These are phyloP conservation scores for Lacerta bilineata DNA, from an alignment of 2,797 vertebrate genomes.

Conservation along the genomic window DNA sequence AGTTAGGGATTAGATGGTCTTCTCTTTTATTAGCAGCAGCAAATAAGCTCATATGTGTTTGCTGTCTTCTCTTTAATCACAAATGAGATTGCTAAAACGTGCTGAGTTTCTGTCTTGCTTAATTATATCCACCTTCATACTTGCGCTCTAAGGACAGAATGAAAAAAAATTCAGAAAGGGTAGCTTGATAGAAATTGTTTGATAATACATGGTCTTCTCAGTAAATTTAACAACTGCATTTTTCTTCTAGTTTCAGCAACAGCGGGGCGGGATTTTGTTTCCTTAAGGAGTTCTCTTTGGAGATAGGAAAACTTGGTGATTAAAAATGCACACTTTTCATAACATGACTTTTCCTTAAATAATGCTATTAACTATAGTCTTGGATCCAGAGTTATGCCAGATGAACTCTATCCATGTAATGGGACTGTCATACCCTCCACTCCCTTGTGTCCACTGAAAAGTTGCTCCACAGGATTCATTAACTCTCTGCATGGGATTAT, in stretches of 20 bases:
- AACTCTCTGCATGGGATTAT: not conserved
- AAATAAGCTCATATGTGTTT: constrained; percentile 2
- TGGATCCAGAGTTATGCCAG: not conserved
- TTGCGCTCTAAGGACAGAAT: not conserved
- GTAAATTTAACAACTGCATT: not conserved
- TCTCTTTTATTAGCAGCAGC: constrained; percentile 3
- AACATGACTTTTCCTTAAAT: not conserved
- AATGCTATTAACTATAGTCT: not conserved
- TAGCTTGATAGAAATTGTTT: constrained; percentile 11
- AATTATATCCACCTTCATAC: constrained; percentile 24
- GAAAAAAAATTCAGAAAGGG: not conserved
- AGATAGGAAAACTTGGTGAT: not conserved
- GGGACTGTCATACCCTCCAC: not conserved
- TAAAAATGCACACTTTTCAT: not conserved
- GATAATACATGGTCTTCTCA: not conserved
- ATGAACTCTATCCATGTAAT: too few species aligned
- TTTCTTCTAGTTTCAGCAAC: not conserved
- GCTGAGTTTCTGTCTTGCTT: constrained; percentile 8
- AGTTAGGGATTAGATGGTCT: not conserved
- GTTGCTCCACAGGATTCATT: not conserved
- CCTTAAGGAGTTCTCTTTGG: not conserved
- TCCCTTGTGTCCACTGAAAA: not conserved
- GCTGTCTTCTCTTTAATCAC: constrained; percentile 20
- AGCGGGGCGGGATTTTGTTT: not conserved
- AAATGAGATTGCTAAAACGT: not conserved